These are phyloP conservation scores for Progne subis DNA, from an alignment of 2,113 vertebrate species.

Conservation along the genomic window DNA sequence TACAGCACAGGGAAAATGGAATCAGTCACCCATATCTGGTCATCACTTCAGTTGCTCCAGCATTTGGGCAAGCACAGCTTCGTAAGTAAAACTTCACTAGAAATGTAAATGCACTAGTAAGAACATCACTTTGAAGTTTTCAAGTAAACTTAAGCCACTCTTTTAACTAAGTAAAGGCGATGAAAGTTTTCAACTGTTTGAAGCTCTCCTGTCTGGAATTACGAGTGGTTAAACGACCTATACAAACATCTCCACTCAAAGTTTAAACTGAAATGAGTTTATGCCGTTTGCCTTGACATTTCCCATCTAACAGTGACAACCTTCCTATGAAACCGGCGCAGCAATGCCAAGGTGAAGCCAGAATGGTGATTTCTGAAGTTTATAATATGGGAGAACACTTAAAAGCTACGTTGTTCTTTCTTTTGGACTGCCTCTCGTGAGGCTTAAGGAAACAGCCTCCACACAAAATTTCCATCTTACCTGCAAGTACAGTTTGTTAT, in stretches of 20 bases:
- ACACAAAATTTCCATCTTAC: slow-evolving; percentile 68
- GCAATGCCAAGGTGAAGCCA: not conserved
- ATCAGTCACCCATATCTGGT: not conserved
- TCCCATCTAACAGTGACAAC: not conserved
- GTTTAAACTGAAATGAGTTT: not conserved
- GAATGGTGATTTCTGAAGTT: not conserved
- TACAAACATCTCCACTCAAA: not conserved
- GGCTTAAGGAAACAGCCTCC: not conserved
- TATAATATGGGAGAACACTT: not conserved
- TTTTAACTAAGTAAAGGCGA: not conserved
- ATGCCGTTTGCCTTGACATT: not conserved
- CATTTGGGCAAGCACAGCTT: not conserved
- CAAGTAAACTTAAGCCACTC: not conserved
- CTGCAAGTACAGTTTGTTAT: slow-evolving; percentile 98
- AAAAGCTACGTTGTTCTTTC: not conserved
- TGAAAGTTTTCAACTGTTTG: not conserved
- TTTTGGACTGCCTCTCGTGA: not conserved
- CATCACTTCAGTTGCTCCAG: not conserved
- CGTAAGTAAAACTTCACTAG: not conserved
- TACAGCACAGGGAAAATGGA: rapidly evolving
- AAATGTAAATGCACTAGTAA: not conserved
- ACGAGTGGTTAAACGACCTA: rapidly evolving
- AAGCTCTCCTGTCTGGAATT: not conserved
- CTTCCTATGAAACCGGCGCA: not conserved
- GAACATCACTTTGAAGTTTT: not conserved